Percentiles rank a stretch among this genome's conserved stretches.
Evolutionary conservation across 2,113 vertebrate species (phyloP).

Genomic region (Xerus inauris): DNA sequence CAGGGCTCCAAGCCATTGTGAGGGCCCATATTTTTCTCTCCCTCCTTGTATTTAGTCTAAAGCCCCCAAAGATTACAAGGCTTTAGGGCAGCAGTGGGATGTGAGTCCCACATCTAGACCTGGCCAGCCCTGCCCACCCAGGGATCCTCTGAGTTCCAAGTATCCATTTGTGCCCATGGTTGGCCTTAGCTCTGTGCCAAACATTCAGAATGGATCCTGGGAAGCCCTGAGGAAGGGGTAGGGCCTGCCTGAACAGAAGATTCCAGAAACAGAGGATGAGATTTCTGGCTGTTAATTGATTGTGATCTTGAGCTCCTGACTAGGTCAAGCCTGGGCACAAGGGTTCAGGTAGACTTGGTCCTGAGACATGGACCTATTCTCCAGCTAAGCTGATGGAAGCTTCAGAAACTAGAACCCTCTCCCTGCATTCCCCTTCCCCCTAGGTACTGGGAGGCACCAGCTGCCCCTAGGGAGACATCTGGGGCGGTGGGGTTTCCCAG

Average conservation of each 20-base stretch:
- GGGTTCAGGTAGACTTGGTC: background rate
- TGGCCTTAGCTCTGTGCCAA: accelerated
- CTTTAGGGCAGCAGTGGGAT: background rate
- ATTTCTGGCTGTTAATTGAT: background rate
- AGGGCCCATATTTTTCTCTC: background rate
- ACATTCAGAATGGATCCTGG: background rate
- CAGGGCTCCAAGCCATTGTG: background rate
- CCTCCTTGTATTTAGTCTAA: background rate
- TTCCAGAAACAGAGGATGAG: background rate
- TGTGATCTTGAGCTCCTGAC: background rate
- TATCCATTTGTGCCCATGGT: accelerated
- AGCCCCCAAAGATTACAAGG: background rate
- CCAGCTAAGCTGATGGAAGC: background rate
- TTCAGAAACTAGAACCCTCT: background rate
- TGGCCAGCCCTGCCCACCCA: accelerated
- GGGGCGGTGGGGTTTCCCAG: background rate
- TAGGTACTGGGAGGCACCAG: background rate
- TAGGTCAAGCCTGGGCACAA: background rate
- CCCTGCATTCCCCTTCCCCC: background rate
- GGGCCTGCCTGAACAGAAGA: background rate
- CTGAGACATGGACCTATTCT: background rate
- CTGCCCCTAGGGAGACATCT: background rate
- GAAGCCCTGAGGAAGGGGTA: accelerated
- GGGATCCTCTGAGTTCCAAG: background rate
- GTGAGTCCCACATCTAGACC: background rate